phyloP scores from a whole-genome alignment of 1,140 invertebrate genomes.

The Ladona fulva region DNA sequence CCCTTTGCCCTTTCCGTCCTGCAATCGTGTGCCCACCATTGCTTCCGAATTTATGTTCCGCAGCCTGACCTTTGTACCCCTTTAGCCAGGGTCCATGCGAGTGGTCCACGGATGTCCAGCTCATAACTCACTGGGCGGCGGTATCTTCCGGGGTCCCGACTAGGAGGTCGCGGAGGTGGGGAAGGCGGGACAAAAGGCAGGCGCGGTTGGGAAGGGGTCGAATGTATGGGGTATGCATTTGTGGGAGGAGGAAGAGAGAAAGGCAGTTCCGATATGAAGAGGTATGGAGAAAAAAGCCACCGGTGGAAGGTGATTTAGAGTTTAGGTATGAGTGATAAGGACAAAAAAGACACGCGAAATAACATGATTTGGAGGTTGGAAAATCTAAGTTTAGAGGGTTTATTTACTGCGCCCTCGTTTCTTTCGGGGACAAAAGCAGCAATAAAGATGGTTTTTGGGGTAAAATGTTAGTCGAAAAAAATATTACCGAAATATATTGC shows the following conservation, averaged over 20 bases:
- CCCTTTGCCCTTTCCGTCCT: background rate
- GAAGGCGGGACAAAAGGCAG: background rate
- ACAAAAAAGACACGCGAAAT: no score
- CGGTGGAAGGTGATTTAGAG: no score
- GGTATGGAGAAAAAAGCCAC: background rate
- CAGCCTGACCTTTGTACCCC: background rate
- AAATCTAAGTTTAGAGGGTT: no score
- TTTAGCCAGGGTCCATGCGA: background rate
- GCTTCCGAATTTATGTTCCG: constrained; percentile 4
- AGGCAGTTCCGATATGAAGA: background rate
- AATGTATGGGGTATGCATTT: background rate
- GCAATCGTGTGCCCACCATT: background rate
- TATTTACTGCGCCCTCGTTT: no score
- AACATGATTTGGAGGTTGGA: no score
- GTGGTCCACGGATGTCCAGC: constrained; percentile 1
- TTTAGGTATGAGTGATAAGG: no score
- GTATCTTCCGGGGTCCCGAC: background rate
- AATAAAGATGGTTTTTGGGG: no score
- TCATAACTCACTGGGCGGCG: background rate
- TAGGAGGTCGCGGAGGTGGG: background rate
- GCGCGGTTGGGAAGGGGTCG: background rate
- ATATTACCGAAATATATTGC: no score
- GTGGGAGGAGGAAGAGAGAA: background rate
- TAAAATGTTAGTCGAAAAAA: no score
- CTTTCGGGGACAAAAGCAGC: no score